Conservation (phyloP, 2,797 vertebrate genomes). For the Carduelis carduelis region DNA sequence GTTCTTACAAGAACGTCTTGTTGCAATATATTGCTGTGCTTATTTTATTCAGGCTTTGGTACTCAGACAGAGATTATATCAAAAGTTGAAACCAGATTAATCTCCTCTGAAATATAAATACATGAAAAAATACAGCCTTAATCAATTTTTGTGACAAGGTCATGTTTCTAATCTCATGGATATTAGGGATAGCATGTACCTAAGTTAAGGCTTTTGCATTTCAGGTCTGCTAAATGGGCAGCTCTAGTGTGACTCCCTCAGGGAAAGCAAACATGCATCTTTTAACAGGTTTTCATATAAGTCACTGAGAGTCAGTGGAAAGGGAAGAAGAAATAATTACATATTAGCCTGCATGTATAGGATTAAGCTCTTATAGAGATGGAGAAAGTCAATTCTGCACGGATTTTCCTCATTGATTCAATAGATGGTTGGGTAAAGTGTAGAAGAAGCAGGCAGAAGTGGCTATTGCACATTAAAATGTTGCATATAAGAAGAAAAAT, state of each 20-base stretch:
- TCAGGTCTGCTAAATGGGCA: background rate
- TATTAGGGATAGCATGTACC: background rate
- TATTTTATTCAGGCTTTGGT: background rate
- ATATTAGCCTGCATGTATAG: background rate
- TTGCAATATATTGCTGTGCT: background rate
- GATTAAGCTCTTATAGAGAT: background rate
- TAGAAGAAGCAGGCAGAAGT: background rate
- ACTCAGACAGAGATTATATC: background rate
- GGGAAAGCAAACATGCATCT: background rate
- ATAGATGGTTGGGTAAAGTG: background rate
- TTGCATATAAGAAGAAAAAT: background rate
- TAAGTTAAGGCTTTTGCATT: background rate
- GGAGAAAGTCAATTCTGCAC: background rate
- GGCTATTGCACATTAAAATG: background rate
- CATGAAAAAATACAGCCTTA: background rate
- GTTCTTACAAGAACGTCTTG: background rate
- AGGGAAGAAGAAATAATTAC: background rate
- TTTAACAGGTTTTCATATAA: background rate
- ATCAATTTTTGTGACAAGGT: background rate
- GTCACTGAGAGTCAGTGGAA: background rate
- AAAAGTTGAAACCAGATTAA: background rate
- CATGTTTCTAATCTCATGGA: background rate
- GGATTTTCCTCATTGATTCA: background rate
- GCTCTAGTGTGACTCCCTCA: background rate
- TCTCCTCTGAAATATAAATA: background rate